Percentiles rank a stretch among this genome's conserved stretches.
phyloP scores from a whole-genome alignment of 2,888 invertebrate genomes.

The Ormyrus rosae region DNA sequence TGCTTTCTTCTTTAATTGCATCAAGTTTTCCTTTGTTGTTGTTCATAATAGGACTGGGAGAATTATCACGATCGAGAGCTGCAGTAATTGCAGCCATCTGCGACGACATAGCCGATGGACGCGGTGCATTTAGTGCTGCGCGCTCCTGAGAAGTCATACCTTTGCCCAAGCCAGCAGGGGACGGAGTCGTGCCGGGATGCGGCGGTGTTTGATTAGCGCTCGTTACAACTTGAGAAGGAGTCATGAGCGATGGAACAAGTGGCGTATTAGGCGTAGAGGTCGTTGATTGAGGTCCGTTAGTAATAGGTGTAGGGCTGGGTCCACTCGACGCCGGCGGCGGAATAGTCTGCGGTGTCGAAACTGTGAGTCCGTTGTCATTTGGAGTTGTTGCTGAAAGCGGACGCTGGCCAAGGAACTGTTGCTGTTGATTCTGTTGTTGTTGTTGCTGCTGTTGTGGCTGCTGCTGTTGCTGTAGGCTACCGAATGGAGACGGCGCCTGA shows the following conservation, averaged over 20 bases:
- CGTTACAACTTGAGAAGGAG: constrained; percentile 75
- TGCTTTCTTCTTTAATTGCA: constrained; percentile 80
- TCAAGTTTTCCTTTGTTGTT: constrained; percentile 82
- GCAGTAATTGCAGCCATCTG: constrained; percentile 86
- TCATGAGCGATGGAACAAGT: constrained; percentile 77
- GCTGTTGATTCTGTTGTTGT: constrained; percentile 78
- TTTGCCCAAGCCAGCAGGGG: constrained; percentile 77
- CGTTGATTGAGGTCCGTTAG: constrained; percentile 74
- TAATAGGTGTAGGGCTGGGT: constrained; percentile 71
- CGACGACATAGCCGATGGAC: constrained; percentile 80
- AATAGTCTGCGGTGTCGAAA: constrained; percentile 77
- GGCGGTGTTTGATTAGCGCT: constrained; percentile 77
- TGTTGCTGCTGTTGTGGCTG: constrained; percentile 76
- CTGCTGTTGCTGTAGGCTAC: constrained; percentile 74
- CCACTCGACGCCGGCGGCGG: constrained; percentile 73
- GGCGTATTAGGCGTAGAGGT: constrained; percentile 74
- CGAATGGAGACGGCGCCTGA: constrained; percentile 80
- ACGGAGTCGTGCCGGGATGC: constrained; percentile 73
- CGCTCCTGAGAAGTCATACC: constrained; percentile 79
- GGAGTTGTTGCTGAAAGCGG: constrained; percentile 71
- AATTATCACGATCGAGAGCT: constrained; percentile 82
- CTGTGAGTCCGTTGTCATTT: constrained; percentile 70
- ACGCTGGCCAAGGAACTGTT: constrained; percentile 75
- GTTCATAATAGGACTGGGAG: constrained; percentile 79
- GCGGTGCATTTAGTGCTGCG: constrained; percentile 76